Evolutionary conservation across 2,113 vertebrate genomes (phyloP), one percentile per base, ranked within the genome.

Genomic region (Colaptes auratus): DNA sequence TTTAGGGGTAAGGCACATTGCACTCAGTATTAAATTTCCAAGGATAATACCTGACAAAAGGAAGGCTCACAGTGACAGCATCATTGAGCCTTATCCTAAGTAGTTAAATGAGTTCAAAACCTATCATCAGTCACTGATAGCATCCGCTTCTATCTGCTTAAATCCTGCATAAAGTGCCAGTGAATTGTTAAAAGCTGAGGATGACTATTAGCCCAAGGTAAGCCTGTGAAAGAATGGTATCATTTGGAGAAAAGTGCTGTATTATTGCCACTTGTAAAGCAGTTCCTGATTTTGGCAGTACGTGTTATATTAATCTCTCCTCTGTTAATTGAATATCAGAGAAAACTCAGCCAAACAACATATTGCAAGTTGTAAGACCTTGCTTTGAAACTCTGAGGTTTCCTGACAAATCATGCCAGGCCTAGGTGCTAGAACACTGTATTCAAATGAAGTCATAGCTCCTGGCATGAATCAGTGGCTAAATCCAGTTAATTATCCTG

Each of bases 61-160:
- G 6, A 79, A 79, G 69, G 48, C 71, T 89, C 73, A 79, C n/a
- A 39, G 60, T 65, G 94, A 86, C 78, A 87, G 75, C 71, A 82
- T 58, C 85, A 61, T 2, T 58, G 85, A 89, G 90, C 82, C 67
- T 89, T 89, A 91, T 77, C 75, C 75, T 92, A 85, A 85, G 75
- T 20, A 95, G 89, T 79, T 92, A 94, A 94, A 92, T 66, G 84
- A 94, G 60, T 87, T 82, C 87, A 82, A 89, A 91, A 76, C 89
- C 75, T 66, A 77, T 56, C 56, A 82, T 82, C 46, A 88, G 75
- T 93, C 93, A 89, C 60, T 60, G 90, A 86, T 48, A 89, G 71
- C 42, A 95, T 79, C 56, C 2, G 0, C 46, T 90, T 90, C 86
- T 90, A 59, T 64, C 80, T 64, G 70, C 90, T 66, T 69, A 92